Base-by-base conservation (phyloP, 1,140 invertebrate species). In the Aricia agestis region DNA sequence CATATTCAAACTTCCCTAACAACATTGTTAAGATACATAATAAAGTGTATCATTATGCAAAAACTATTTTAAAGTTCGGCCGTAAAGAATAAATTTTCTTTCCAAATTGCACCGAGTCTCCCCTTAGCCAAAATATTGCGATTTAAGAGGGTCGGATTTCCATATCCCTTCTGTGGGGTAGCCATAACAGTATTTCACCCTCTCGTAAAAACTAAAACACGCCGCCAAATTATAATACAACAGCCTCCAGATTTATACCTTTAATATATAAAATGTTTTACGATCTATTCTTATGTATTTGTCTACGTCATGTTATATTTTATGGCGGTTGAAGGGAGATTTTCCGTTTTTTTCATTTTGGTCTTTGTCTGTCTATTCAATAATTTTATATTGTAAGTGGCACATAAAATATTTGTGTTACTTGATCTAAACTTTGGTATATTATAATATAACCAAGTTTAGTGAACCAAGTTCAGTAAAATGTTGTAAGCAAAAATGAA, bases 181-280 rank as follows among this genome's bases (percentile, higher is more conserved):
- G 74, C 80, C 69, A 87, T 89, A 85, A 88, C 80, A 77, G 81
- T 89, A 89, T 82, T 81, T 89, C 79, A 88, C 74, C 74, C 71
- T 66, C 79, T 86, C 86, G 78, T 89, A 89, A 88, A 89, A 89
- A 88, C 83, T 86, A 81, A 85, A 81, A 85, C 84, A 85, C 79
- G 73, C 81, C 81, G 75, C 79, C 82, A 80, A 79, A 83, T 81
- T 80, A 79, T 85, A 81, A 85, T 81, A 82, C 77, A 52, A 18
- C 31, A 36, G 67, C 32, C 32, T 19, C 58, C n/a, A 78, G 74
- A 72, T 78, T 79, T 80, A 77, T 78, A 63, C 59, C 18, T 63
- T 63, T 19, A 11, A 63, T 52, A 52, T 52, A 52, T 52, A 52
- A 52, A 52, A 15, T 52, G 13, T 52, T 52, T 52, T 52, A 52